Conservation (phyloP, 2,888 invertebrate species). For the Xylota segnis region DNA sequence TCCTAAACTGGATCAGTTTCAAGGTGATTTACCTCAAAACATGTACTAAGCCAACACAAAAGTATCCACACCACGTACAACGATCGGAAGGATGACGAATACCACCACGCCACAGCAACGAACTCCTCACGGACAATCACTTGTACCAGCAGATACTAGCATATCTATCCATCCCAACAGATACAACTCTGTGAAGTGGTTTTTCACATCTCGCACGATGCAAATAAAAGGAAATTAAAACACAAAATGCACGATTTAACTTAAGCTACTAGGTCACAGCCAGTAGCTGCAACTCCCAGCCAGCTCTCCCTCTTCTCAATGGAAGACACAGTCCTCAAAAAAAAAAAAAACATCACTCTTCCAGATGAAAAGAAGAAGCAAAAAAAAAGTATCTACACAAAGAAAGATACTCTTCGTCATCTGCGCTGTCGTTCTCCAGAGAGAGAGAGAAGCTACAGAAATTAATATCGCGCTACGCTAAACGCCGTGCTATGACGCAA, state of each 20-base stretch:
- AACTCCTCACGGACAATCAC: constrained; percentile 27
- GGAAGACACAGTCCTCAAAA: constrained; percentile 31
- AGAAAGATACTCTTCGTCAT: constrained; percentile 38
- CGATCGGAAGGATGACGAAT: constrained; percentile 7
- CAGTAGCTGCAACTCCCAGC: constrained; percentile 23
- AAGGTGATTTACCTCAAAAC: background rate
- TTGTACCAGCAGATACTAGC: background rate
- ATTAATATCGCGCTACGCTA: constrained; percentile 6
- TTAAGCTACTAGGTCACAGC: constrained; percentile 56
- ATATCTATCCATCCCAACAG: background rate
- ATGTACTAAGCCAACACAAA: background rate
- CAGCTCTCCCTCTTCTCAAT: background rate
- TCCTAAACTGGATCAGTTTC: constrained; percentile 6
- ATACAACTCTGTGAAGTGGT: constrained; percentile 15
- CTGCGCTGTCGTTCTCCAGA: background rate
- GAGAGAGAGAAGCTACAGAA: background rate
- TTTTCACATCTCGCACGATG: constrained; percentile 22
- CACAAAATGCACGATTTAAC: constrained; percentile 40
- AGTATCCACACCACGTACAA: background rate
- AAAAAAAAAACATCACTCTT: constrained; percentile 17
- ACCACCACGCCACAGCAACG: constrained; percentile 2
- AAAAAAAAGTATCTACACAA: constrained; percentile 12
- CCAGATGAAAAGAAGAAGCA: background rate
- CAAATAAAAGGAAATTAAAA: constrained; percentile 47
- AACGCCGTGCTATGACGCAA: constrained; percentile 42